Evolutionary conservation across 1,140 invertebrate genomes (phyloP).

Genomic region (Acyrthosiphon pisum): DNA sequence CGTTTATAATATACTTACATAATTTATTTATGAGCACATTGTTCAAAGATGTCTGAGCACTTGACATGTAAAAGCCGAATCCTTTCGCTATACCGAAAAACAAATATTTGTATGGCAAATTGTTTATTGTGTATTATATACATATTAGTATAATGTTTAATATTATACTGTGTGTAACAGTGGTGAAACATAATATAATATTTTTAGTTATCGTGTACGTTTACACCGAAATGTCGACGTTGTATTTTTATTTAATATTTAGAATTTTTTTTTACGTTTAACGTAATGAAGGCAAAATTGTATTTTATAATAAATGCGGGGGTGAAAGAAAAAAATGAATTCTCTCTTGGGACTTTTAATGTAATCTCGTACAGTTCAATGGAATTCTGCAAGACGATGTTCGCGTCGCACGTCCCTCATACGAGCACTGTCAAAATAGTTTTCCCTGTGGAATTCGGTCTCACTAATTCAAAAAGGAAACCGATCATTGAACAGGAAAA

Average conservation of each 20-base stretch:
- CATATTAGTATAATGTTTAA: neutral
- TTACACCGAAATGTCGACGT: neutral
- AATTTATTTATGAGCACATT: neutral
- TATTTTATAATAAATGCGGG: neutral
- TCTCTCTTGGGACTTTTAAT: neutral
- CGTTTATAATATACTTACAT: neutral
- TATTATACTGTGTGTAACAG: neutral
- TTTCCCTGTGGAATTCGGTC: conserved; percentile 31
- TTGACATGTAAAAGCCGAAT: neutral
- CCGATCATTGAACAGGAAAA: conserved; percentile 52
- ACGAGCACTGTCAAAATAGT: conserved; percentile 48
- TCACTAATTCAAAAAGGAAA: conserved; percentile 36
- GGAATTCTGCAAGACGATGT: neutral
- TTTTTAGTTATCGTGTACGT: neutral
- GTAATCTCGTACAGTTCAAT: conserved; percentile 20
- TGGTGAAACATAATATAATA: neutral
- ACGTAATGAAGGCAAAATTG: neutral
- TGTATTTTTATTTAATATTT: neutral
- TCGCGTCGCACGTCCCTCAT: neutral
- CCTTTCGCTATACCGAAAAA: neutral
- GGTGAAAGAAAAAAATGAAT: neutral
- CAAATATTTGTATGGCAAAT: neutral
- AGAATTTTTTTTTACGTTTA: neutral
- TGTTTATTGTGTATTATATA: neutral
- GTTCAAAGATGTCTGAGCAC: neutral